Percentiles rank a stretch among this genome's conserved stretches.
Evolutionary conservation across 2,113 vertebrate species (phyloP).

Genomic region (Chrysemys picta): DNA sequence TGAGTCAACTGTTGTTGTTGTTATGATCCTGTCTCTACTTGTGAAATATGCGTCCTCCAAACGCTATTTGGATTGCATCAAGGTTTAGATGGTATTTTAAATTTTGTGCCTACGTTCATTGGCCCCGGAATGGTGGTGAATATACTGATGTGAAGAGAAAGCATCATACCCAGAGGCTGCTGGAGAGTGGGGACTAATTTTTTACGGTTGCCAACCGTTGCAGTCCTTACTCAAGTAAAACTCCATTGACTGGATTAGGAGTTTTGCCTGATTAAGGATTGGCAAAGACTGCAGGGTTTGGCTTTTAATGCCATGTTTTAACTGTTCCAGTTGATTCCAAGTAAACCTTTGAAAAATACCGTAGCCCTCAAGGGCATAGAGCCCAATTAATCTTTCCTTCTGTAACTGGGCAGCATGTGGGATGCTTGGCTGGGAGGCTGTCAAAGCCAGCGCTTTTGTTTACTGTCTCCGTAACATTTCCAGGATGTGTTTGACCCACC

Average conservation of each 20-base stretch:
- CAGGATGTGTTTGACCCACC: not conserved
- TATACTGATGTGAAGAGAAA: not conserved
- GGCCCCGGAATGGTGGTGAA: not conserved
- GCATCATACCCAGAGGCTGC: not conserved
- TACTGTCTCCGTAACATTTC: not conserved
- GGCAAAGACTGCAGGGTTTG: not conserved
- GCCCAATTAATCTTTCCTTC: not conserved
- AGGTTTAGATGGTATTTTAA: not conserved
- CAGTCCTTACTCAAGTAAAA: not conserved
- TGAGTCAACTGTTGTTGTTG: not conserved
- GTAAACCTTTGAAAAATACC: not conserved
- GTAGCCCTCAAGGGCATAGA: not conserved
- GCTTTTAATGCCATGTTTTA: not conserved
- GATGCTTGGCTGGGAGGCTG: not conserved
- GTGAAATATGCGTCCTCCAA: not conserved
- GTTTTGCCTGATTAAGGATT: not conserved
- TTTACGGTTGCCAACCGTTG: not conserved
- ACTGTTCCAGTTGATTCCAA: not conserved
- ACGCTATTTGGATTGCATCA: not conserved
- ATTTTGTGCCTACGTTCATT: not conserved
- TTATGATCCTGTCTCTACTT: not conserved
- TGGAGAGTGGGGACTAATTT: not conserved
- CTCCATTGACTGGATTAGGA: not conserved
- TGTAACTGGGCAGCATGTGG: not conserved
- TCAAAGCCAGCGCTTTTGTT: not conserved